phyloP scores from a whole-genome alignment of 2,113 vertebrate species.

The Pomatostomus ruficeps region DNA sequence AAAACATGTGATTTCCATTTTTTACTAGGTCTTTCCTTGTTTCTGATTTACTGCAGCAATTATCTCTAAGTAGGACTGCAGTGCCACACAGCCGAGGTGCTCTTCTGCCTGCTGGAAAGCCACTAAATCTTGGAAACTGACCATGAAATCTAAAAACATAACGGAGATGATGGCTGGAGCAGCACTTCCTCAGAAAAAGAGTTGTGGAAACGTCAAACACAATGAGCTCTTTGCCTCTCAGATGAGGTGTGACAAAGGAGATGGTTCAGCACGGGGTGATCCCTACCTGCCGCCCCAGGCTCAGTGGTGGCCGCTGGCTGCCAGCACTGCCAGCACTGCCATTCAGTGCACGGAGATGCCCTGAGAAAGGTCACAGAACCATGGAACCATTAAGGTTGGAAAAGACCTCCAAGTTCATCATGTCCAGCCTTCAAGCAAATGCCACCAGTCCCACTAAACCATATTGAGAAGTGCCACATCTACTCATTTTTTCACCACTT shows the following conservation, averaged over 20 bases:
- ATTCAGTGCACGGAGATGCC: fast-evolving
- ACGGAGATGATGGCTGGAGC: neutral
- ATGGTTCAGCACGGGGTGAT: neutral
- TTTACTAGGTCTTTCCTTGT: neutral
- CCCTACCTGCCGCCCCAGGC: neutral
- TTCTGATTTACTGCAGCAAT: conserved; percentile 36
- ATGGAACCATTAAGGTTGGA: neutral
- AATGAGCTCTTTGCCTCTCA: neutral
- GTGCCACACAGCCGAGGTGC: neutral
- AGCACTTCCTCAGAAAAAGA: neutral
- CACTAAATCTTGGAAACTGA: conserved; percentile 4
- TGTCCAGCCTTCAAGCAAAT: neutral
- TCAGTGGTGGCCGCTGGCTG: fast-evolving
- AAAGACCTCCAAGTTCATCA: neutral
- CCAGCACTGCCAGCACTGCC: neutral
- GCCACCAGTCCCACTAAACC: neutral
- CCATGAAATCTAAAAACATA: neutral
- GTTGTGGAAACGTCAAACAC: neutral
- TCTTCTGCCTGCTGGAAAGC: conserved; percentile 27
- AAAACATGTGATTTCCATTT: conserved; percentile 16
- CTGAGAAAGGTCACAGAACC: neutral
- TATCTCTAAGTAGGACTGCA: conserved; percentile 26
- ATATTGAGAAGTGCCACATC: neutral
- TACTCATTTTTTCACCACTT: neutral
- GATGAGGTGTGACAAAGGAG: neutral